Evolutionary conservation across 2,113 vertebrate genomes (phyloP), one percentile per base, ranked within the genome.

Genomic region (Serinus canaria): DNA sequence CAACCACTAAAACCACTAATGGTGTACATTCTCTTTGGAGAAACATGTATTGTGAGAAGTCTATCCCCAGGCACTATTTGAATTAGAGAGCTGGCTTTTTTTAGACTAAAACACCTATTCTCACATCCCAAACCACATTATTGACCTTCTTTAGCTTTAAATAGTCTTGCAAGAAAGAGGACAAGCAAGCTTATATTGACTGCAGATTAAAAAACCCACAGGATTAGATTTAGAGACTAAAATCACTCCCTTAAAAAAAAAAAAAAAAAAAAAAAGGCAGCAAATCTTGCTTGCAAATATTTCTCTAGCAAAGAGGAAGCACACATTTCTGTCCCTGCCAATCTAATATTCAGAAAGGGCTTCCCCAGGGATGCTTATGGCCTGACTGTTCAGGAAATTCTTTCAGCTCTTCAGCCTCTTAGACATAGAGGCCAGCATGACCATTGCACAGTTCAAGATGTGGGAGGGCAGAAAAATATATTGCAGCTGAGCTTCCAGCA

Each of bases 361-460:
- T 9, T 89, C 56, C 21, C 39, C 28, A 37, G 13, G 17, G n/a
- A 70, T 49, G 21, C 46, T 53, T 28, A 17, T 31, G 37, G 47
- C 25, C 52, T 21, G 13, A 9, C 24, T 30, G 21, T 23, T 58
- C 52, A 83, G 67, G 19, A 79, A 86, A 56, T 60, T 49, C 22
- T 78, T 59, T 73, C 68, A 83, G 76, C 47, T 63, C 4, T 25
- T 83, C 53, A 53, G 15, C 22, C 41, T 10, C 55, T 37, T 10
- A 83, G 7, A 69, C 1, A 1, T 0, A 39, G 31, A 84, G 21
- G 7, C 18, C 73, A 80, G 15, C 0, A 3, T 13, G 20, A 55
- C 27, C 31, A 62, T 2, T 31, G 31, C 25, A 82, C 27, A 37
- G 17, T 6, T 72, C 20, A 55, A 53, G 33, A 25, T 21, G 10